Evolutionary conservation across 1,140 invertebrate genomes (phyloP).

Genomic region (Heliconius hermathena): DNA sequence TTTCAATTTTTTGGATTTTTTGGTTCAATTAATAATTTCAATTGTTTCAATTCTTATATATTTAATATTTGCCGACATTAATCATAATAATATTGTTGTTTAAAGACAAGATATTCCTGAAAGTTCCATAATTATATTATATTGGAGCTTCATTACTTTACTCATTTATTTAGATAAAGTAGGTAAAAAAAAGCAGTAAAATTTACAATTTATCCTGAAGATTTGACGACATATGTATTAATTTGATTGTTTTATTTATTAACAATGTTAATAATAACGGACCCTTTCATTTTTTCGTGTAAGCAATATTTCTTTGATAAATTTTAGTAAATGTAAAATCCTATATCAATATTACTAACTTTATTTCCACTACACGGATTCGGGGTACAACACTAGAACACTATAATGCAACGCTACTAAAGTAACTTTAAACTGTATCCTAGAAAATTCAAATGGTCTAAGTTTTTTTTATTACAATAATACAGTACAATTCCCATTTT

Average conservation of each 20-base stretch:
- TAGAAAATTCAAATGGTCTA: conserved; percentile 24
- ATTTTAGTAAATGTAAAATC: background rate
- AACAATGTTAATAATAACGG: too few species aligned
- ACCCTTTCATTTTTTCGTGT: background rate
- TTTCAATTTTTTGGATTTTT: too few species aligned
- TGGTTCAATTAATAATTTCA: background rate
- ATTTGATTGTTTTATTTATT: too few species aligned
- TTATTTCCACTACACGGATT: conserved; percentile 13
- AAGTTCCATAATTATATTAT: background rate
- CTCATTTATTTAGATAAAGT: background rate
- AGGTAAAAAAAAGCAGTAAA: too few species aligned
- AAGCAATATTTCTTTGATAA: background rate
- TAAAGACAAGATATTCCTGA: background rate
- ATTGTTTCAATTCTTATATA: background rate
- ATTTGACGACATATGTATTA: too few species aligned
- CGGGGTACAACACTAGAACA: conserved; percentile 27
- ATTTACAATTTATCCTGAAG: too few species aligned
- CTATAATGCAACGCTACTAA: conserved; percentile 26
- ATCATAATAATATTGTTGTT: conserved; percentile 2
- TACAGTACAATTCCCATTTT: background rate
- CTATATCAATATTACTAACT: conserved; percentile 3
- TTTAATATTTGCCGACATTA: background rate
- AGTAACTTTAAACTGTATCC: conserved; percentile 6
- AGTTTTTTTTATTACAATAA: background rate
- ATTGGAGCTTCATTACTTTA: background rate